phyloP scores from a whole-genome alignment of 2,888 invertebrate species.

The Iphiclides podalirius region DNA sequence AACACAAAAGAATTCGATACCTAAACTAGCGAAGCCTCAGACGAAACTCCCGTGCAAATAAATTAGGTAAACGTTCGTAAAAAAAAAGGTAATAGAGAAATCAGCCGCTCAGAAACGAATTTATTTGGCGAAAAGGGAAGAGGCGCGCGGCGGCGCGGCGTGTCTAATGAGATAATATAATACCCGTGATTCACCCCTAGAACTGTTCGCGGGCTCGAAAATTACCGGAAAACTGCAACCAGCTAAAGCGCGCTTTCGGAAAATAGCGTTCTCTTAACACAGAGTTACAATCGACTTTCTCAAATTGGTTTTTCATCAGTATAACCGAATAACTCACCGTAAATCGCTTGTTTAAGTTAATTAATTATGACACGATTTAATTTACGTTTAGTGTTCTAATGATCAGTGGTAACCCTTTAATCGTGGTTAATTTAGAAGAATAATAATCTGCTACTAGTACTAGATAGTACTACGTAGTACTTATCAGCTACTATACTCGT shows the following conservation, averaged over 20 bases:
- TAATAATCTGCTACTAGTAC: too few species aligned
- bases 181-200: slow-evolving; percentile 71
- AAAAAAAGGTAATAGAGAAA: slow-evolving; percentile 54
- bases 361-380: too few species aligned
- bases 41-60: slow-evolving; percentile 22
- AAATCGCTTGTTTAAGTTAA: too few species aligned
- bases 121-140: slow-evolving; percentile 67
- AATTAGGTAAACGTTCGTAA: slow-evolving; percentile 35
- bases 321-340: too few species aligned
- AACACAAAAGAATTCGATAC: too few species aligned
- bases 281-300: slow-evolving; percentile 37
- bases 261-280: slow-evolving; percentile 42
- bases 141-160: slow-evolving; percentile 59
- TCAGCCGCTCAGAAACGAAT: slow-evolving; percentile 62
- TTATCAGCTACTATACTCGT: too few species aligned
- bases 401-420: too few species aligned
- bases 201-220: slow-evolving; percentile 63
- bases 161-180: slow-evolving; percentile 79
- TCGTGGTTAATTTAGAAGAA: too few species aligned
- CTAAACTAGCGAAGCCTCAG: not conserved
- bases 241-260: slow-evolving; percentile 42
- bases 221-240: slow-evolving; percentile 71
- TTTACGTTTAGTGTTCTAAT: too few species aligned
- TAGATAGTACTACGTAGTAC: too few species aligned
- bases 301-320: slow-evolving; percentile 36